These are phyloP conservation scores for Acrobasis repandana DNA, from an alignment of 2,888 invertebrate genomes.

Conservation along the genomic window DNA sequence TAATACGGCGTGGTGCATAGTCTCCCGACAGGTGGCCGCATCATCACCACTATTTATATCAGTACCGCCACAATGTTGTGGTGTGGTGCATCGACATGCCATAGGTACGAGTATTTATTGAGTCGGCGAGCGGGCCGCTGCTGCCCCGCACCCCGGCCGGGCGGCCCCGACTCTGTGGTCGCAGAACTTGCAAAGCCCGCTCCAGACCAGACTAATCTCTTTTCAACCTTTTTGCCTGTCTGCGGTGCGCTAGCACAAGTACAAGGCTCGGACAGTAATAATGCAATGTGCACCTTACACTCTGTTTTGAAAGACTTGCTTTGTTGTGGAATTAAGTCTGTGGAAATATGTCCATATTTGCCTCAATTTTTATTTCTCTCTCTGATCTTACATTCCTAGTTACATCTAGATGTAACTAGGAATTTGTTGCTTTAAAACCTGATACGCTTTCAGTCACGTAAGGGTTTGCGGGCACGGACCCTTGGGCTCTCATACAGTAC, in stretches of 20 bases:
- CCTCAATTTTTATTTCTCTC: too few species aligned
- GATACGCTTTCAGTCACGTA: too few species aligned
- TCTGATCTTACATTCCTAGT: too few species aligned
- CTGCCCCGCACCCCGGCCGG: not conserved
- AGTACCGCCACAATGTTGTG: constrained; percentile 42
- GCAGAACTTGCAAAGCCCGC: constrained; percentile 45
- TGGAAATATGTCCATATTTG: too few species aligned
- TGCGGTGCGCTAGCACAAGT: constrained; percentile 43
- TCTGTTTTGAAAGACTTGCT: not conserved
- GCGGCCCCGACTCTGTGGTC: constrained; percentile 29
- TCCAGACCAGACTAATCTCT: constrained; percentile 54
- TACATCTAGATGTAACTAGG: too few species aligned
- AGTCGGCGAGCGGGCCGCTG: constrained; percentile 38
- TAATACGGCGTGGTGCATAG: constrained; percentile 22
- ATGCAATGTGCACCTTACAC: not conserved
- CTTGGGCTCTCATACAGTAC: too few species aligned
- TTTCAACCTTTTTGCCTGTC: constrained; percentile 65
- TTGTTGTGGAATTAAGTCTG: too few species aligned
- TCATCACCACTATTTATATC: constrained; percentile 31
- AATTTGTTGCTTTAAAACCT: too few species aligned
- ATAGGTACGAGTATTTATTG: constrained; percentile 51
- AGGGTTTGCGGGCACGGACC: too few species aligned
- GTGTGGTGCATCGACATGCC: constrained; percentile 45
- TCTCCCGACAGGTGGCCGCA: constrained; percentile 40
- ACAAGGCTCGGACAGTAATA: constrained; percentile 25